These are phyloP conservation scores for Acleris literana DNA, from an alignment of 2,888 invertebrate genomes.

Conservation along the genomic window DNA sequence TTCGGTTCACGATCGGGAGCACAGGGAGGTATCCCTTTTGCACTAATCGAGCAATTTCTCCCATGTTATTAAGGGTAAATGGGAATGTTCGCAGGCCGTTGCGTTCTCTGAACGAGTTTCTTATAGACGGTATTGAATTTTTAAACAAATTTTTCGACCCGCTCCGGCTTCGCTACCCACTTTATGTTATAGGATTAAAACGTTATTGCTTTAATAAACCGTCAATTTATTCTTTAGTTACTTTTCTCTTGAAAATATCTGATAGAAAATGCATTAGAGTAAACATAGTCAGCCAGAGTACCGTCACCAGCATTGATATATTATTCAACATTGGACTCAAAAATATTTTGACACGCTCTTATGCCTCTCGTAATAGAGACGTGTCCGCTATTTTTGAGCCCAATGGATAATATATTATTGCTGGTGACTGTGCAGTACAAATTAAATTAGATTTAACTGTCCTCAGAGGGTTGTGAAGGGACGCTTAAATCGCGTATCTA, in stretches of 20 bases:
- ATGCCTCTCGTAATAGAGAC: too few species aligned
- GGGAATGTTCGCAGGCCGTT: conserved; percentile 79
- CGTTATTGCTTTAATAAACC: conserved; percentile 70
- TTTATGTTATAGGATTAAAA: conserved; percentile 74
- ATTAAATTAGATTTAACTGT: too few species aligned
- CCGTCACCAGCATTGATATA: too few species aligned
- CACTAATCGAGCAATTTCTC: conserved; percentile 80
- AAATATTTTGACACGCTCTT: too few species aligned
- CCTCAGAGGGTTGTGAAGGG: too few species aligned
- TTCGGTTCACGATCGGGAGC: conserved; percentile 61
- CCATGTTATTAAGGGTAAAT: conserved; percentile 79
- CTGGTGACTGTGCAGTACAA: too few species aligned
- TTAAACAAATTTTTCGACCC: conserved; percentile 80
- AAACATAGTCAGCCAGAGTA: too few species aligned
- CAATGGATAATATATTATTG: too few species aligned
- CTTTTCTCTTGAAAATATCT: conserved; percentile 13
- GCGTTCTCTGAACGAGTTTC: conserved; percentile 76
- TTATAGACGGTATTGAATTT: conserved; percentile 81
- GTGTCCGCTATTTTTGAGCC: too few species aligned
- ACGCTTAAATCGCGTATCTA: too few species aligned
- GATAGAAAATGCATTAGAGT: too few species aligned
- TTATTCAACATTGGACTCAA: too few species aligned
- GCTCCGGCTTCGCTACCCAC: conserved; percentile 58
- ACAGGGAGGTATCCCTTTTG: conserved; percentile 63
- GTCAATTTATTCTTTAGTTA: conserved; percentile 53